A percentile compares a stretch with the other conserved stretches of the same genome.
Evolutionary conservation across 2,113 vertebrate species (phyloP).

Genomic region (Callipepla squamata): DNA sequence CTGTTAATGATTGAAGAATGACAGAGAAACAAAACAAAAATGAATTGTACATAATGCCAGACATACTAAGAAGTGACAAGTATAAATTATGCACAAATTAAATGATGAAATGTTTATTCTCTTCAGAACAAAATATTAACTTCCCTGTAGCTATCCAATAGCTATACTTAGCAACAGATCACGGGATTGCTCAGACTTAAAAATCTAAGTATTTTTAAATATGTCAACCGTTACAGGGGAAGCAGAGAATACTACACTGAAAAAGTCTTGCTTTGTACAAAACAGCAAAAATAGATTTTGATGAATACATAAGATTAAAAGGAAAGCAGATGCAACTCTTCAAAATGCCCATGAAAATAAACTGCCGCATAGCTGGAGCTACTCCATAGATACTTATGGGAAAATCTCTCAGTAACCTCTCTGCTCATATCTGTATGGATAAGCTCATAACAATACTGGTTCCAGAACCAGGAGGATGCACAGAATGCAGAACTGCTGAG

Average conservation of each 20-base stretch:
- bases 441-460: neutral
- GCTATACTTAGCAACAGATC: neutral
- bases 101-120: neutral
- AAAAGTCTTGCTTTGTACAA: neutral
- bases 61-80: neutral
- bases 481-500: neutral
- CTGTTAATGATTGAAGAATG: neutral
- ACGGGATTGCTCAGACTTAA: neutral
- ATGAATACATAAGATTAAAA: neutral
- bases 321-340: neutral
- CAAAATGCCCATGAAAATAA: neutral
- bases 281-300: neutral
- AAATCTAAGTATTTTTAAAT: neutral
- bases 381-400: accelerated
- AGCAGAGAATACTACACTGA: neutral
- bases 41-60: neutral
- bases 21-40: neutral
- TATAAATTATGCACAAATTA: slow-evolving; percentile 34
- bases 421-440: neutral
- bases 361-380: neutral
- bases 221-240: neutral
- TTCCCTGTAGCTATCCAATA: neutral
- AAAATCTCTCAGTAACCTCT: neutral
- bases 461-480: neutral
- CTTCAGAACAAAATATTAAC: neutral